A percentile compares a stretch with the other conserved stretches of the same genome.
These are phyloP conservation scores for Empidonax traillii DNA, from an alignment of 2,113 vertebrate species.

Conservation along the genomic window DNA sequence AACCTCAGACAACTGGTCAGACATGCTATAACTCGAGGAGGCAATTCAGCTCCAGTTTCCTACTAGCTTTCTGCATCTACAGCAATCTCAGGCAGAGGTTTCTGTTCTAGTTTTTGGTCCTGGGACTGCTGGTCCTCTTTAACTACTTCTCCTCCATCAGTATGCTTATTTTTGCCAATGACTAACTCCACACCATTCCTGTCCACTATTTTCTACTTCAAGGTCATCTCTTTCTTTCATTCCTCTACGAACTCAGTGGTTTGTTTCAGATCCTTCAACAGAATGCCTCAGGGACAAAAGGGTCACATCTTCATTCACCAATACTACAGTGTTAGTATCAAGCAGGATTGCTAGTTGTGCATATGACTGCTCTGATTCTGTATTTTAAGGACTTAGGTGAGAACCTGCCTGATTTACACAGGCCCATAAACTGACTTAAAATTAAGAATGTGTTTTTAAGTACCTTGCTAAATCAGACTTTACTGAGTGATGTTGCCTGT, in stretches of 20 bases:
- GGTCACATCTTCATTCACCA: not conserved
- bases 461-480: not conserved
- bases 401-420: not conserved
- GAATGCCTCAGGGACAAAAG: not conserved
- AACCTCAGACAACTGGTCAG: not conserved
- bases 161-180: not conserved
- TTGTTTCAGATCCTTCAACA: not conserved
- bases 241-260: not conserved
- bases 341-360: not conserved
- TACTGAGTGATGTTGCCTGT: not conserved
- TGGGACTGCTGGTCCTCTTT: not conserved
- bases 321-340: not conserved
- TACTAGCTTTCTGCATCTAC: not conserved
- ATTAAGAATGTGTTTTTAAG: not conserved
- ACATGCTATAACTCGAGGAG: not conserved
- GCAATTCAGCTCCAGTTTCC: not conserved
- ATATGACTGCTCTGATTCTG: not conserved
- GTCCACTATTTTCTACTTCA: not conserved
- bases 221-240: not conserved
- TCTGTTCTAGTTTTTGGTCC: not conserved
- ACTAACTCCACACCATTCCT: not conserved
- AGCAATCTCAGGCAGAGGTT: not conserved
- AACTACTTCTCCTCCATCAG: not conserved
- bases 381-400: not conserved
- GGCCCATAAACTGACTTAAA: not conserved